phyloP scores from a whole-genome alignment of 2,113 vertebrate species.

The rat (Rattus norvegicus) region DNA sequence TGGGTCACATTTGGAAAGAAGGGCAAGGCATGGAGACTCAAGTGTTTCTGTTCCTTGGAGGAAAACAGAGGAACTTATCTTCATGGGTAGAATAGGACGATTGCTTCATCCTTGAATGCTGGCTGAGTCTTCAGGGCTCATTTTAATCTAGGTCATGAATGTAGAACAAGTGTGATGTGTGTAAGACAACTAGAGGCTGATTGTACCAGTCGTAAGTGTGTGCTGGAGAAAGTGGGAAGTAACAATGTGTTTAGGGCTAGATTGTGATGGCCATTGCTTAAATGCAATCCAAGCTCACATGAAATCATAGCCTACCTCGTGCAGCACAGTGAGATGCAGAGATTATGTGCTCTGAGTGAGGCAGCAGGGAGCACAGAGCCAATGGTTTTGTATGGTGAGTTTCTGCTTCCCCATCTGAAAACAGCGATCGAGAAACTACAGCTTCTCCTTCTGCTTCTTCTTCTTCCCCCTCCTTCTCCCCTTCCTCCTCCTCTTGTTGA shows the following conservation, averaged over 20 bases:
- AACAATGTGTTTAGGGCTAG: not conserved
- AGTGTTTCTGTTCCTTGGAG: not conserved
- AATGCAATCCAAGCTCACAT: not conserved
- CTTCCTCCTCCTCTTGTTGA: not conserved
- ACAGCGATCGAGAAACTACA: not conserved
- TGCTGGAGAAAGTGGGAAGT: not conserved
- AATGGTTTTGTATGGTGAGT: not conserved
- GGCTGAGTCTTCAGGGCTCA: not conserved
- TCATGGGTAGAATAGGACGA: not conserved
- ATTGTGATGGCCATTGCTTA: not conserved
- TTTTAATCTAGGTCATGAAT: not conserved
- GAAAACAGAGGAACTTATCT: not conserved
- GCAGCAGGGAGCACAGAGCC: not conserved
- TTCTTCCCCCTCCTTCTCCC: not conserved
- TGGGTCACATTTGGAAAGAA: constrained; percentile 19
- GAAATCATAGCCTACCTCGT: not conserved
- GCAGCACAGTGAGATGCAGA: not conserved
- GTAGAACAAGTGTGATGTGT: not conserved
- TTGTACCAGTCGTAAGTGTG: not conserved
- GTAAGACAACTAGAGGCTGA: not conserved
- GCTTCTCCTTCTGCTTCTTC: not conserved
- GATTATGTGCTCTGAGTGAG: not conserved
- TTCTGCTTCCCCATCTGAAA: not conserved
- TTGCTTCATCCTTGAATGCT: not conserved
- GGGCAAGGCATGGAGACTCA: not conserved